phyloP scores from a whole-genome alignment of 2,888 invertebrate species.

The Kuschelorhynchus macadamiae region DNA sequence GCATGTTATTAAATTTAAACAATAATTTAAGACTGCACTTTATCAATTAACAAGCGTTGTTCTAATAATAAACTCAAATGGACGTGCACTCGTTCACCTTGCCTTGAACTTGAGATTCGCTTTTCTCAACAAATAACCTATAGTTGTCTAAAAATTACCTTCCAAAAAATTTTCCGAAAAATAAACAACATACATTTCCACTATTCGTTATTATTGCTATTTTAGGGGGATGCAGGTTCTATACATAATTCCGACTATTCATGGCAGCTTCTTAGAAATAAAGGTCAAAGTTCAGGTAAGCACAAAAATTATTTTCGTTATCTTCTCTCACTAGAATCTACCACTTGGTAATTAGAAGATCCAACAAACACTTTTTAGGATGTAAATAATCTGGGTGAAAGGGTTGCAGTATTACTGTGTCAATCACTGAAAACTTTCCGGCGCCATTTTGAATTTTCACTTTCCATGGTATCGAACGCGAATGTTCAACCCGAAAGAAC shows the following conservation, averaged over 20 bases:
- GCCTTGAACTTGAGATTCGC: conserved; percentile 66
- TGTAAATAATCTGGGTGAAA: conserved; percentile 33
- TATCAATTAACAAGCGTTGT: conserved; percentile 26
- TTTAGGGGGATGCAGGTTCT: neutral
- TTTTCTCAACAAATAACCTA: conserved; percentile 51
- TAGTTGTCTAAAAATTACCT: conserved; percentile 40
- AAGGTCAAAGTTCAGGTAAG: conserved; percentile 64
- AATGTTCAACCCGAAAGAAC: conserved; percentile 18
- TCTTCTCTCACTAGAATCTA: neutral
- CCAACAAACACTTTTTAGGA: neutral
- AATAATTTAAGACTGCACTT: conserved; percentile 6
- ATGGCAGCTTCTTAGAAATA: conserved; percentile 37
- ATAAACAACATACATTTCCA: conserved; percentile 48
- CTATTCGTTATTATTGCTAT: neutral
- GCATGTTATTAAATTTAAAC: too few species aligned
- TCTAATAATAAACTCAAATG: conserved; percentile 57
- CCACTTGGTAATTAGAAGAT: neutral
- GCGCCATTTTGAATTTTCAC: conserved; percentile 70
- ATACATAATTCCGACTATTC: neutral
- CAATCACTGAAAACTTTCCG: conserved; percentile 63
- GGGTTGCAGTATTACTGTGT: conserved; percentile 62
- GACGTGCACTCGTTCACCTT: conserved; percentile 61
- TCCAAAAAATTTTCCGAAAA: conserved; percentile 39
- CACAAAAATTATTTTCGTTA: neutral
- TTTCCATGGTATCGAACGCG: conserved; percentile 67